These are phyloP conservation scores for Styela clava DNA, from an alignment of 23 tunicate genomes.

Conservation along the genomic window DNA sequence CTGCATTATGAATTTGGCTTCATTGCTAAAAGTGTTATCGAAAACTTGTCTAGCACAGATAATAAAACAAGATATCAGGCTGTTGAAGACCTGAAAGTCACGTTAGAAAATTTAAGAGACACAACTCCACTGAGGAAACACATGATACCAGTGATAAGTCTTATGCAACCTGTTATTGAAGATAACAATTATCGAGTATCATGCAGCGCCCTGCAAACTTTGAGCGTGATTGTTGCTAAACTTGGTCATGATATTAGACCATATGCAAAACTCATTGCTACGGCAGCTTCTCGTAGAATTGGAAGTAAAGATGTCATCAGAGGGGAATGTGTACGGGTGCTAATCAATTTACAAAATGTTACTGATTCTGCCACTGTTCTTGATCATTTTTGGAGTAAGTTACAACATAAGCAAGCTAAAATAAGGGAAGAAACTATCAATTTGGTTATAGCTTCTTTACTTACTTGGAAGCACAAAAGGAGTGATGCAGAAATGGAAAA, in stretches of 20 bases:
- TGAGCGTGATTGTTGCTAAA: slow-evolving; percentile 29
- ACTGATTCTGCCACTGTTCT: slow-evolving; percentile 45
- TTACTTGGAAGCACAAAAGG: slow-evolving; percentile 21
- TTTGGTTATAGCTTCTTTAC: slow-evolving; percentile 53
- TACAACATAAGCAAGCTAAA: slow-evolving; percentile 38
- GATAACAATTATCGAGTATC: slow-evolving; percentile 63
- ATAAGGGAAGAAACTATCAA: slow-evolving; percentile 61
- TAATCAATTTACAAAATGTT: slow-evolving; percentile 37
- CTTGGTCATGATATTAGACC: slow-evolving; percentile 42
- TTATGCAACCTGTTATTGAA: slow-evolving; percentile 52
- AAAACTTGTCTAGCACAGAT: slow-evolving; percentile 38
- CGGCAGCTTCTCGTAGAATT: slow-evolving; percentile 38
- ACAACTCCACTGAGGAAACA: slow-evolving; percentile 26
- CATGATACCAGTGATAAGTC: slow-evolving; percentile 52
- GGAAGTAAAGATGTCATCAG: slow-evolving; percentile 58
- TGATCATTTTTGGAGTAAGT: slow-evolving; percentile 52
- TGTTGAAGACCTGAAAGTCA: slow-evolving; percentile 45
- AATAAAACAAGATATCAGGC: slow-evolving; percentile 41
- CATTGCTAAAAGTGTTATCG: slow-evolving; percentile 43
- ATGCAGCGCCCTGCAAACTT: slow-evolving; percentile 42
- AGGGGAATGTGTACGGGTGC: slow-evolving; percentile 52
- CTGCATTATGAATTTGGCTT: slow-evolving; percentile 43
- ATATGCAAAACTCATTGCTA: slow-evolving; percentile 30
- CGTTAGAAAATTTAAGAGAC: slow-evolving; percentile 8
- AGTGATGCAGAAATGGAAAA: slow-evolving; percentile 22